phyloP scores from a whole-genome alignment of 1,140 invertebrate species.

The Heliconius nattereri region DNA sequence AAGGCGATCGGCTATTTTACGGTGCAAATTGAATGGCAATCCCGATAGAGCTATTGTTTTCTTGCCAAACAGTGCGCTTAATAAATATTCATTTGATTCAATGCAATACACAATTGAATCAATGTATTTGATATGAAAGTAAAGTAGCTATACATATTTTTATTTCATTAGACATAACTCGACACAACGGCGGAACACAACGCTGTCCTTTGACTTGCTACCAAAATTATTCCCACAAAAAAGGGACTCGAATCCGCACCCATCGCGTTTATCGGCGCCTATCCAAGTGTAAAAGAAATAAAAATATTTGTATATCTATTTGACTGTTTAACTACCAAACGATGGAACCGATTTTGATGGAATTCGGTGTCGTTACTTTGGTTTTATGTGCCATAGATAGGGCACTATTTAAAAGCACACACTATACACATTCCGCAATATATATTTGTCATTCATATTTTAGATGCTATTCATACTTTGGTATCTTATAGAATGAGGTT shows the following conservation, averaged over 20 bases:
- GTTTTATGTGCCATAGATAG: neutral
- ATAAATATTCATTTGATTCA: conserved; percentile 30
- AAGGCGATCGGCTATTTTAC: conserved; percentile 15
- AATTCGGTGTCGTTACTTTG: neutral
- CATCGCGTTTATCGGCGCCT: neutral
- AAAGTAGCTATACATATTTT: neutral
- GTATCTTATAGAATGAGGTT: no score
- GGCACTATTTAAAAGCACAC: neutral
- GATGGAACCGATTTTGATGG: neutral
- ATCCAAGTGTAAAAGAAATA: neutral
- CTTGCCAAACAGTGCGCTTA: conserved; percentile 31
- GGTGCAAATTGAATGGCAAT: conserved; percentile 22
- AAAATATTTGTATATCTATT: neutral
- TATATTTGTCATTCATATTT: neutral
- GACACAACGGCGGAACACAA: no score
- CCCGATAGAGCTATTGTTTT: conserved; percentile 24
- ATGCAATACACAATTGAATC: conserved; percentile 21
- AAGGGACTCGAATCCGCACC: no score
- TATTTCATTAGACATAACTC: no score
- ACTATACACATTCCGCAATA: neutral
- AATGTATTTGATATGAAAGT: neutral
- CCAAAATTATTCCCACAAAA: no score
- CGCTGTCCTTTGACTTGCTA: no score
- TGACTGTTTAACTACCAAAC: neutral
- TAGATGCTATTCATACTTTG: no score